Evolutionary conservation across 2,797 vertebrate species (phyloP).

Genomic region (Meda fulgida): DNA sequence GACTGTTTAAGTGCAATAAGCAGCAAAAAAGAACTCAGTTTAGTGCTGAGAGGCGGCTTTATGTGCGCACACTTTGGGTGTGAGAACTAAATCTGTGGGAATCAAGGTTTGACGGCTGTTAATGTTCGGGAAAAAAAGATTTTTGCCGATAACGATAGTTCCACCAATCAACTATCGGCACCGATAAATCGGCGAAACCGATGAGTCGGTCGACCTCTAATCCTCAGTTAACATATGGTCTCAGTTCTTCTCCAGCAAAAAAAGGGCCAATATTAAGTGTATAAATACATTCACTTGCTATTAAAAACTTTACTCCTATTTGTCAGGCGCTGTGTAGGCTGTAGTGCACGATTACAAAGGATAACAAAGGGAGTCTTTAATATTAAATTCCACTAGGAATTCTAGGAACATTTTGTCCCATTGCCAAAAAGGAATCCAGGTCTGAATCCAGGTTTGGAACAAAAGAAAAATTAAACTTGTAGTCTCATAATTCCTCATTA

Average conservation of each 20-base stretch:
- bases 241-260: conserved; percentile 8
- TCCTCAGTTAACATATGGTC: conserved; percentile 22
- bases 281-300: neutral
- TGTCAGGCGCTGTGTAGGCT: neutral
- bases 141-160: too few relatives aligned
- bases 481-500: neutral
- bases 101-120: too few relatives aligned
- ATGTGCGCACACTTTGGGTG: too few relatives aligned
- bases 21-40: too few relatives aligned
- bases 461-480: neutral
- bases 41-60: too few relatives aligned
- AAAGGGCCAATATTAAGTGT: neutral
- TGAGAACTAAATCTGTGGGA: too few relatives aligned
- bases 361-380: too few relatives aligned
- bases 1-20: too few relatives aligned
- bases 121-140: too few relatives aligned
- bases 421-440: neutral
- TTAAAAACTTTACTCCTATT: conserved; percentile 12
- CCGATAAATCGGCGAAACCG: too few relatives aligned
- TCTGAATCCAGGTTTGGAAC: neutral
- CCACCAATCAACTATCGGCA: too few relatives aligned
- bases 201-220: too few relatives aligned
- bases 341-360: neutral
- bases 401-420: neutral
- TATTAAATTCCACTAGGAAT: neutral